Evolutionary conservation across 2,113 vertebrate genomes (phyloP).

Genomic region (Cryptoleucopteryx plumbea): DNA sequence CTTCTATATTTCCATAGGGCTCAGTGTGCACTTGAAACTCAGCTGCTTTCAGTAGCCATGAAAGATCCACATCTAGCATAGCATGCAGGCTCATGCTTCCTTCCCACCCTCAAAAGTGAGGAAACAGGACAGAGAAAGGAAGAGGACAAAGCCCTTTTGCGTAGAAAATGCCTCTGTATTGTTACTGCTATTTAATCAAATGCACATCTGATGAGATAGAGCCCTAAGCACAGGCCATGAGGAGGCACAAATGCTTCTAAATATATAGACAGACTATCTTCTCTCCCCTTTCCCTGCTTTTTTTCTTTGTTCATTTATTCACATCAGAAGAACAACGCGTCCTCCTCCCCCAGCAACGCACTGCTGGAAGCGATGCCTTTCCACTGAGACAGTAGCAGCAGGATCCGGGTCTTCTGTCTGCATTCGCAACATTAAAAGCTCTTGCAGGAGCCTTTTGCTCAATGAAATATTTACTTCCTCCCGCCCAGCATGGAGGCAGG

Average conservation of each 20-base stretch:
- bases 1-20: neutral
- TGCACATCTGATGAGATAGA: neutral
- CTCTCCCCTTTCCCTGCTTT: neutral
- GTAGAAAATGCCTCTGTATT: neutral
- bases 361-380: conserved; percentile 11
- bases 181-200: neutral
- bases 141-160: neutral
- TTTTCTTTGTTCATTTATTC: conserved; percentile 22
- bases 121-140: neutral
- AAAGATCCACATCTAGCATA: neutral
- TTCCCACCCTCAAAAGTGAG: neutral
- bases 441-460: neutral
- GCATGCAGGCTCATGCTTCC: neutral
- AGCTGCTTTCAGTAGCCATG: neutral
- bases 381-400: neutral
- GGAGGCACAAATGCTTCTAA: conserved; percentile 34
- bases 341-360: neutral
- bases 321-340: conserved; percentile 2
- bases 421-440: neutral
- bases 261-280: conserved; percentile 11
- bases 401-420: neutral
- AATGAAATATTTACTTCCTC: conserved; percentile 34
- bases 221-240: neutral
- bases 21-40: neutral
- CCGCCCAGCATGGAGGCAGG: neutral